Percentiles rank a stretch among this genome's conserved stretches.
Evolutionary conservation across 2,888 invertebrate species (phyloP).

Genomic region (Kryphioiulus occultus): DNA sequence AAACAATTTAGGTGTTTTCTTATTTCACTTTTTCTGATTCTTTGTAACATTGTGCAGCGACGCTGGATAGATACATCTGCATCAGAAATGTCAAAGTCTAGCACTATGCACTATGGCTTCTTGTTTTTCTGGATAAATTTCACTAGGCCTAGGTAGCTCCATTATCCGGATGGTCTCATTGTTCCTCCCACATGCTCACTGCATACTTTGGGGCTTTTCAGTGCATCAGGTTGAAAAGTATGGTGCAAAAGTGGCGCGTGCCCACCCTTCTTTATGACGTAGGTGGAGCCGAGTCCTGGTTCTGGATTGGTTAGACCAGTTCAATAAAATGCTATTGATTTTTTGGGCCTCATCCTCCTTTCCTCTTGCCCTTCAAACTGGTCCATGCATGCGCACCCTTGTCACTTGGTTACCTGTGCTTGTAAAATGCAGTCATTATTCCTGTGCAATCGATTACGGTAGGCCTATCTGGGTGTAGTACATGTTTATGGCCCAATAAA

Average conservation of each 20-base stretch:
- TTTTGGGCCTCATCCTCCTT: constrained; percentile 32
- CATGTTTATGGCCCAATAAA: constrained; percentile 26
- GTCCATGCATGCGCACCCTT: constrained; percentile 7
- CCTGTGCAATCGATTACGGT: constrained; percentile 22
- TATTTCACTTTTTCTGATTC: not conserved
- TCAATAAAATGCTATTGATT: constrained; percentile 40
- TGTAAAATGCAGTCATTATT: constrained; percentile 7
- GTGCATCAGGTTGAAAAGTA: constrained; percentile 19
- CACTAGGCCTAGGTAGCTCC: not conserved
- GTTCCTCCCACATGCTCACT: not conserved
- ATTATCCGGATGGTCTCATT: not conserved
- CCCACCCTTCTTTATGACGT: constrained; percentile 39
- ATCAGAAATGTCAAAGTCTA: not conserved
- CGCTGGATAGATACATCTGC: not conserved
- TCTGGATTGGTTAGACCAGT: constrained; percentile 36
- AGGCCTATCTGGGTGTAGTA: not conserved
- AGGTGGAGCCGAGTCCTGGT: constrained; percentile 36
- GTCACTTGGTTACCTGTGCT: constrained; percentile 28
- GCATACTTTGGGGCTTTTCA: constrained; percentile 16
- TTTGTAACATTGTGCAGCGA: not conserved
- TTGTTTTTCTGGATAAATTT: not conserved
- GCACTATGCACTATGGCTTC: not conserved
- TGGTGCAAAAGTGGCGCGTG: constrained; percentile 27
- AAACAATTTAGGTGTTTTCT: not conserved
- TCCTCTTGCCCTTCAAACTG: constrained; percentile 22